Percentiles rank a stretch among this genome's conserved stretches.
phyloP scores from a whole-genome alignment of 1,140 invertebrate species.

The Apis cerana region DNA sequence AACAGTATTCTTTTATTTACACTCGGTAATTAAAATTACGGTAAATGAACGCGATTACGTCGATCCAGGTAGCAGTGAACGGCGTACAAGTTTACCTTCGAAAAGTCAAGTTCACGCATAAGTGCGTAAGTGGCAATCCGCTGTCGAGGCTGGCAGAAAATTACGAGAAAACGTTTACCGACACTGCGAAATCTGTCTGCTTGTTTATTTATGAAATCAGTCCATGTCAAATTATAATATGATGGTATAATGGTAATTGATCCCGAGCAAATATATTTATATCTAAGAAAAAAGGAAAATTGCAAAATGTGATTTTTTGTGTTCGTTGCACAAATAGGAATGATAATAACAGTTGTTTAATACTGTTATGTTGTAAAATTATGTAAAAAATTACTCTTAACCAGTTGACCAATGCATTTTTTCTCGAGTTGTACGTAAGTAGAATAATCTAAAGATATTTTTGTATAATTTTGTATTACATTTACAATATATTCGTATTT shows the following conservation, averaged over 20 bases:
- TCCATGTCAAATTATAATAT: conserved; percentile 4
- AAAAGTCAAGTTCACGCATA: conserved; percentile 65
- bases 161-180: conserved; percentile 45
- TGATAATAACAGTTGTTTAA: background rate
- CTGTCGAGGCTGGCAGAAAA: conserved; percentile 49
- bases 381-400: too few species aligned
- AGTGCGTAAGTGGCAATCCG: conserved; percentile 60
- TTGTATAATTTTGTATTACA: too few species aligned
- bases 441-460: too few species aligned
- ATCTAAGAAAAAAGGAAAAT: too few species aligned
- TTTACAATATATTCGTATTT: background rate
- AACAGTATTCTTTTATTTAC: background rate
- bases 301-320: background rate
- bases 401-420: too few species aligned
- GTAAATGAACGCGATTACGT: conserved; percentile 42
- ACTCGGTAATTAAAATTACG: conserved; percentile 17
- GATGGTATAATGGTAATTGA: background rate
- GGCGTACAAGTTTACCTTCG: conserved; percentile 38
- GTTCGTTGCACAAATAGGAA: background rate
- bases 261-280: background rate
- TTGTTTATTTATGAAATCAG: conserved; percentile 26
- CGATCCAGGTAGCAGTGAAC: background rate
- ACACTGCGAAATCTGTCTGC: conserved; percentile 5
- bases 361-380: background rate
- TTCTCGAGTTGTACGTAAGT: too few species aligned